These are phyloP conservation scores for Eupeodes latifasciatus DNA, from an alignment of 2,888 invertebrate species.

Conservation along the genomic window DNA sequence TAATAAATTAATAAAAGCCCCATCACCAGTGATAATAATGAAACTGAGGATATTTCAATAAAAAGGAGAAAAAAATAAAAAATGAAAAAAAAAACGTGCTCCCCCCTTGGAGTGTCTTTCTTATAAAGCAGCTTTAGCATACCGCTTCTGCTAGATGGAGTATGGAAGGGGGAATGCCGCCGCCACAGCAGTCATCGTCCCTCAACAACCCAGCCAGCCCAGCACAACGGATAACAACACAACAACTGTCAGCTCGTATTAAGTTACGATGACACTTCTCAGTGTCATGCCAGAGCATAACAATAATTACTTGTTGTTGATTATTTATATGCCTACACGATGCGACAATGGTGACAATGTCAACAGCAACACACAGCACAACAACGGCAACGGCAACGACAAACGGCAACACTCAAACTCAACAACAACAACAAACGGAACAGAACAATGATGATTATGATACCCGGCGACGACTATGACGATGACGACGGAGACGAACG, in stretches of 20 bases:
- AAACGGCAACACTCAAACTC: constrained; percentile 18
- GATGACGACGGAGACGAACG: constrained; percentile 52
- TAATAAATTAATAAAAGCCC: constrained; percentile 30
- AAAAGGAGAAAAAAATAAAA: constrained; percentile 36
- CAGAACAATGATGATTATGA: constrained; percentile 73
- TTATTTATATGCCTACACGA: constrained; percentile 75
- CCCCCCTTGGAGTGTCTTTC: constrained; percentile 41
- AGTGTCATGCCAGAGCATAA: constrained; percentile 76
- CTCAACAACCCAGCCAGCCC: constrained; percentile 9
- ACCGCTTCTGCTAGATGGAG: constrained; percentile 19
- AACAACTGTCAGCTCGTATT: constrained; percentile 75
- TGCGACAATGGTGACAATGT: constrained; percentile 76
- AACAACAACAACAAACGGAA: constrained; percentile 32
- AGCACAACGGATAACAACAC: constrained; percentile 66
- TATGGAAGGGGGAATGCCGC: background rate
- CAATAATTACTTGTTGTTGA: constrained; percentile 76
- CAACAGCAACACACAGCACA: constrained; percentile 71
- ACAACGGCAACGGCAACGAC: constrained; percentile 39
- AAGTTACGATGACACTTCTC: constrained; percentile 76
- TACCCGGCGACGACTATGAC: constrained; percentile 59
- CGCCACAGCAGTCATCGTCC: constrained; percentile 4
- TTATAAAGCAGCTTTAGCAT: background rate
- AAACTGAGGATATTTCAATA: constrained; percentile 68
- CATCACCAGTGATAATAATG: constrained; percentile 37
- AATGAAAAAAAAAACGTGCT: constrained; percentile 19